Evolutionary conservation across 2,113 vertebrate species (phyloP).

Genomic region (Oncorhynchus nerka): DNA sequence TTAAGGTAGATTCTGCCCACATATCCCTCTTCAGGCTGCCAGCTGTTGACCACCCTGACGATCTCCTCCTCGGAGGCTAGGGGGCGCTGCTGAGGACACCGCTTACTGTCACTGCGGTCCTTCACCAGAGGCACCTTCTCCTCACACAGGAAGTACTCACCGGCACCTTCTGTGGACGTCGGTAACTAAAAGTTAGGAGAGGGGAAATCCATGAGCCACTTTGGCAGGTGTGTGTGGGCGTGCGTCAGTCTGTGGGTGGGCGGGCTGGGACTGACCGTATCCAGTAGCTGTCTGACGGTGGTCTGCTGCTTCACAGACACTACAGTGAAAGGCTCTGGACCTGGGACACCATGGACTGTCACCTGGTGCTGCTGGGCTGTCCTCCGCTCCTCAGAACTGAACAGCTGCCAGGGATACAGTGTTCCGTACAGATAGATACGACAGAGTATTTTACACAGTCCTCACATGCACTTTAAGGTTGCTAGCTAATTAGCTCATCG

Average conservation of each 20-base stretch:
- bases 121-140: constrained; percentile 89
- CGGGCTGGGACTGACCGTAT: constrained; percentile 71
- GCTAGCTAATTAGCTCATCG: neutral
- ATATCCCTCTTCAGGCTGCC: constrained; percentile 91
- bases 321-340: constrained; percentile 88
- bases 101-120: constrained; percentile 87
- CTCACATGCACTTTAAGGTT: neutral
- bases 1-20: constrained; percentile 89
- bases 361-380: constrained; percentile 71
- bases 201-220: neutral
- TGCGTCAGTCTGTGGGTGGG: neutral
- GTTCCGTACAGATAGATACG: neutral
- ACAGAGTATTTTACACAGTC: neutral
- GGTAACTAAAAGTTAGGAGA: constrained; percentile 72
- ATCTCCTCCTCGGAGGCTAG: constrained; percentile 87
- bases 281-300: constrained; percentile 86
- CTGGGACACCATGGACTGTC: constrained; percentile 86
- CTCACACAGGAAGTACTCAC: constrained; percentile 87
- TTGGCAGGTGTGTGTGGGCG: too few species aligned
- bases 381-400: constrained; percentile 82
- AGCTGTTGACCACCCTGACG: constrained; percentile 82
- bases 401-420: constrained; percentile 72
- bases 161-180: constrained; percentile 55
- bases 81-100: constrained; percentile 77
- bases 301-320: constrained; percentile 77